Evolutionary conservation across 2,113 vertebrate genomes (phyloP).

Genomic region (Brachyhypopomus gauderio): DNA sequence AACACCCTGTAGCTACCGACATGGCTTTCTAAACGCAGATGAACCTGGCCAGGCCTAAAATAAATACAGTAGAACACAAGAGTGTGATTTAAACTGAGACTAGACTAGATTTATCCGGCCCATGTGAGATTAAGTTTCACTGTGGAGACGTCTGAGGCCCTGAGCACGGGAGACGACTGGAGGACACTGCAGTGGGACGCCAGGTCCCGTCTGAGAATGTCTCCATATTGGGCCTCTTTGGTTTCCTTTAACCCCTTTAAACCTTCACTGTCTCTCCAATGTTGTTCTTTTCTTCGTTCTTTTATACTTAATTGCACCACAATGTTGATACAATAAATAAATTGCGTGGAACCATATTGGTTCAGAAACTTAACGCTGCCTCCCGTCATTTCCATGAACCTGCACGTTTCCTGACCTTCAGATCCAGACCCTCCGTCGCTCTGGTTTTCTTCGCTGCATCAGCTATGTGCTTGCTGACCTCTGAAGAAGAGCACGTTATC

Average conservation of each 20-base stretch:
- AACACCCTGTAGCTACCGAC: too few species aligned
- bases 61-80: too few species aligned
- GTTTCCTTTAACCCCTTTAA: neutral
- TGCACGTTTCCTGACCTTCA: conserved; percentile 21
- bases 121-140: neutral
- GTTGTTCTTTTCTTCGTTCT: neutral
- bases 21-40: too few species aligned
- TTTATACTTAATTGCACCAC: neutral
- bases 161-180: neutral
- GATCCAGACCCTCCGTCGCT: neutral
- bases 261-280: neutral
- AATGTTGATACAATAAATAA: neutral
- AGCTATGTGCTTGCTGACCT: too few species aligned
- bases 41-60: too few species aligned
- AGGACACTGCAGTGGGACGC: too few species aligned
- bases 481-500: too few species aligned
- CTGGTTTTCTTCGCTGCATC: too few species aligned
- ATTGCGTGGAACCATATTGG: neutral
- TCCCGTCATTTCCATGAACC: neutral
- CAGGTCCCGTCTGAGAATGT: neutral
- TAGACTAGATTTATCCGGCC: neutral
- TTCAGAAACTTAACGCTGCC: neutral
- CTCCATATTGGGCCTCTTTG: neutral
- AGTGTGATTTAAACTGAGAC: neutral
- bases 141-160: neutral